phyloP scores from a whole-genome alignment of 2,888 invertebrate species.

The Mesoligia furuncula region DNA sequence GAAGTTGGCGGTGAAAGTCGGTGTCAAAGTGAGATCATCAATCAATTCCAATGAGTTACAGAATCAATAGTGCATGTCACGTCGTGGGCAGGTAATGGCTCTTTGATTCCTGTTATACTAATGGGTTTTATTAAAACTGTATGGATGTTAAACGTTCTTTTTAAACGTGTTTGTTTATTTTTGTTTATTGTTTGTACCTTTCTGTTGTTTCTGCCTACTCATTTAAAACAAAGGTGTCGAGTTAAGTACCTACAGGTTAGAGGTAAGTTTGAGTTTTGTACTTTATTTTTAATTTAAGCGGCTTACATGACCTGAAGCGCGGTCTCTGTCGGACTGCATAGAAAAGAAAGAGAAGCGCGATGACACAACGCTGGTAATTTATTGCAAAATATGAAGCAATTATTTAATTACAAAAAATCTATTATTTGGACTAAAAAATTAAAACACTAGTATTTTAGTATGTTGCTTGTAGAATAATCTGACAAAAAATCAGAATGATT shows the following conservation, averaged over 20 bases:
- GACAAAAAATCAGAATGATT: too few relatives aligned
- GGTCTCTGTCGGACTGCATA: too few relatives aligned
- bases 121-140: conserved; percentile 56
- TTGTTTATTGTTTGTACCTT: not conserved
- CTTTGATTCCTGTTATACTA: conserved; percentile 54
- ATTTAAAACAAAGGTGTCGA: not conserved
- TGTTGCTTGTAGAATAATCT: too few relatives aligned
- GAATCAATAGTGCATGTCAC: conserved; percentile 60
- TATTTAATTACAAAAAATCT: too few relatives aligned
- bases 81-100: conserved; percentile 53
- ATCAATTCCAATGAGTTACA: conserved; percentile 64
- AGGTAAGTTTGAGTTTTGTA: not conserved
- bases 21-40: conserved; percentile 48
- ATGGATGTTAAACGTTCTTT: conserved; percentile 16
- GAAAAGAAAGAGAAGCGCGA: too few relatives aligned
- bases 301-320: too few relatives aligned
- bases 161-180: not conserved
- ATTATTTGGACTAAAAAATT: too few relatives aligned
- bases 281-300: not conserved
- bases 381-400: too few relatives aligned
- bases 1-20: conserved; percentile 42
- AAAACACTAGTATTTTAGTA: too few relatives aligned
- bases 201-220: conserved; percentile 14
- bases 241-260: not conserved
- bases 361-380: too few relatives aligned